Evolutionary conservation across 2,888 invertebrate species (phyloP).

Genomic region (Caenorhabditis sp.): DNA sequence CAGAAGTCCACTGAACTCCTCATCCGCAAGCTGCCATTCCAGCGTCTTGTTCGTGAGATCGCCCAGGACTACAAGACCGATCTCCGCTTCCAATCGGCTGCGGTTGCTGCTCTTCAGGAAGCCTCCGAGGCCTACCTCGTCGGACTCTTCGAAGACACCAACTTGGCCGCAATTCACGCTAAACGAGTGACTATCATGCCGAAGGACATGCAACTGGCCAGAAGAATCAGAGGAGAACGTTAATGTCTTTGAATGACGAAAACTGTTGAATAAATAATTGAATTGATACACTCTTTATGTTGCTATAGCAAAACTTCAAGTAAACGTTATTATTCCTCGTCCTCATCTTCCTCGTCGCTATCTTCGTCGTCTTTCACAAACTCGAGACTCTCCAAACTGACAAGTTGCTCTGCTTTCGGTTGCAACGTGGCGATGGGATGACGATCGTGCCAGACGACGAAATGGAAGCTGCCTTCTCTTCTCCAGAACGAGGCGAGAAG

Average conservation of each 20-base stretch:
- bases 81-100: conserved; percentile 72
- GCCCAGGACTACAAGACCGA: conserved; percentile 73
- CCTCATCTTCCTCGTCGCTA: not conserved
- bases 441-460: conserved; percentile 54
- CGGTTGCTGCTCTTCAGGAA: conserved; percentile 84
- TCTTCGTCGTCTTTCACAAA: conserved; percentile 25
- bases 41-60: conserved; percentile 75
- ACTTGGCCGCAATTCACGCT: conserved; percentile 97
- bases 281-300: too few relatives aligned
- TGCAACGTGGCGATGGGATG: conserved; percentile 50
- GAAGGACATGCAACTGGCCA: conserved; percentile 96
- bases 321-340: not conserved
- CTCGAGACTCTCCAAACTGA: conserved; percentile 13
- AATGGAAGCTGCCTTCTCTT: conserved; percentile 42
- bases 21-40: conserved; percentile 73
- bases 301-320: too few relatives aligned
- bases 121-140: conserved; percentile 87
- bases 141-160: conserved; percentile 95
- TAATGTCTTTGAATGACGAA: too few relatives aligned
- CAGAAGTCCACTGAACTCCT: conserved; percentile 92
- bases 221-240: conserved; percentile 91
- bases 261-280: too few relatives aligned
- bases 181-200: conserved; percentile 98
- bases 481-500: conserved; percentile 51
- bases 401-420: conserved; percentile 20